phyloP scores from a whole-genome alignment of 2,888 invertebrate species.

The Mesochorus sp. region DNA sequence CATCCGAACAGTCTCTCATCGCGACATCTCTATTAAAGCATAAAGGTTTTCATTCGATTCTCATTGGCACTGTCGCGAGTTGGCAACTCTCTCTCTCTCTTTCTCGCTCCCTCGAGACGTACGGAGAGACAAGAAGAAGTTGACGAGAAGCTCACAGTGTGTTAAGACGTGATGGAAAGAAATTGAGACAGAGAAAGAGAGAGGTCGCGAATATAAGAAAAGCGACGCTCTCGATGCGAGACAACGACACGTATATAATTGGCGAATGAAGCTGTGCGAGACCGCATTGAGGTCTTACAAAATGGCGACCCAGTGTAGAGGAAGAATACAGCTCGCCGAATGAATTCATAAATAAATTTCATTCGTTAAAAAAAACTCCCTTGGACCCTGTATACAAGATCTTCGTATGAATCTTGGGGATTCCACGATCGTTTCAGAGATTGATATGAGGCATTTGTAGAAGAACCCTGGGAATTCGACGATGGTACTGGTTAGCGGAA shows the following conservation, averaged over 20 bases:
- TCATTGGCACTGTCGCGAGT: constrained; percentile 52
- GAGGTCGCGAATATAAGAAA: constrained; percentile 1
- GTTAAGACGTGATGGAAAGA: constrained; percentile 53
- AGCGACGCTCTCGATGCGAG: constrained; percentile 40
- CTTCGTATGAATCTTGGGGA: constrained; percentile 56
- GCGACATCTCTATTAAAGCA: constrained; percentile 50
- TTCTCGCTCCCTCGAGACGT: constrained; percentile 1
- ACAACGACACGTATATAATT: constrained; percentile 58
- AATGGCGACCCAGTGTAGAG: constrained; percentile 32
- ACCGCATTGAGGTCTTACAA: constrained; percentile 10
- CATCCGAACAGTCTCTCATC: not conserved
- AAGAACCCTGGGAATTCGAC: not conserved
- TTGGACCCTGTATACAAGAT: not conserved
- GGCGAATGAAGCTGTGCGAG: constrained; percentile 55
- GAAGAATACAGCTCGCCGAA: constrained; percentile 29
- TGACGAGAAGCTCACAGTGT: constrained; percentile 60
- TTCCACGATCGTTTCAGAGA: constrained; percentile 59
- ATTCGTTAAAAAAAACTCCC: not conserved
- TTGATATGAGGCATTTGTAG: constrained; percentile 26
- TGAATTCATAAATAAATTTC: constrained; percentile 66
- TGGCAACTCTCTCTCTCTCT: constrained; percentile 22
- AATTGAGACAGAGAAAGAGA: constrained; percentile 23
- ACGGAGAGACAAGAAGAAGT: constrained; percentile 52
- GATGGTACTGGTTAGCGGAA: not conserved
- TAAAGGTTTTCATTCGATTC: constrained; percentile 34